A percentile compares a stretch with the other conserved stretches of the same genome.
phyloP scores from a whole-genome alignment of 1,140 invertebrate species.

The Diuraphis noxia region DNA sequence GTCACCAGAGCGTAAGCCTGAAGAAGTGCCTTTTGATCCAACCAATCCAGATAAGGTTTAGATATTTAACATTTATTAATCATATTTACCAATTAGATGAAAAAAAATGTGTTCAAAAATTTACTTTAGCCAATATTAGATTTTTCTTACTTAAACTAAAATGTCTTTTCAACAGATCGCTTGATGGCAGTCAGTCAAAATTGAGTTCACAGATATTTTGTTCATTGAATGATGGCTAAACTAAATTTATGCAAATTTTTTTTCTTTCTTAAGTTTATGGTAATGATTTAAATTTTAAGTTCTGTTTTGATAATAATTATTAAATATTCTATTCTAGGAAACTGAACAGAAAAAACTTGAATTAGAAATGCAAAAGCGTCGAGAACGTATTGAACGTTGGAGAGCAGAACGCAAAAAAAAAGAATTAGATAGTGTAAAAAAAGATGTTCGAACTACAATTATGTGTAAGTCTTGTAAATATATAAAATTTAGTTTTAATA shows the following conservation, averaged over 20 bases:
- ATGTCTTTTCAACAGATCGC: constrained; percentile 48
- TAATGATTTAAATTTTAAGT: not conserved
- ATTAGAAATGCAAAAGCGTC: constrained; percentile 92
- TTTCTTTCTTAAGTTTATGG: constrained; percentile 43
- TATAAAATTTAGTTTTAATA: not conserved
- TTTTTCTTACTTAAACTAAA: constrained; percentile 20
- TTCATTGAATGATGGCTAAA: constrained; percentile 39
- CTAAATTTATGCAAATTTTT: constrained; percentile 47
- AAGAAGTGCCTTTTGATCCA: constrained; percentile 69
- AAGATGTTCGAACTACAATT: constrained; percentile 65
- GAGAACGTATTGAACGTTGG: constrained; percentile 93
- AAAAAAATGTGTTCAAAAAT: constrained; percentile 35
- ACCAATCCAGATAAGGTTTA: constrained; percentile 74
- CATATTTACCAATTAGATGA: constrained; percentile 45
- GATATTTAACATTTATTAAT: constrained; percentile 30
- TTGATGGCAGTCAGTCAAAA: constrained; percentile 36
- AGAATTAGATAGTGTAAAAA: constrained; percentile 78
- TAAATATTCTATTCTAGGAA: constrained; percentile 64
- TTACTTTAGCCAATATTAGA: constrained; percentile 36
- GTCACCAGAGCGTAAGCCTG: constrained; percentile 59
- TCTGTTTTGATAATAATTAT: constrained; percentile 55
- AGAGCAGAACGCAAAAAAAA: constrained; percentile 84
- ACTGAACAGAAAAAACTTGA: constrained; percentile 88
- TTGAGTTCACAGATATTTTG: constrained; percentile 23
- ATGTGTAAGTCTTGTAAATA: constrained; percentile 43